Conservation (phyloP, 2,797 vertebrate species). For the Neomorphus geoffroyi region DNA sequence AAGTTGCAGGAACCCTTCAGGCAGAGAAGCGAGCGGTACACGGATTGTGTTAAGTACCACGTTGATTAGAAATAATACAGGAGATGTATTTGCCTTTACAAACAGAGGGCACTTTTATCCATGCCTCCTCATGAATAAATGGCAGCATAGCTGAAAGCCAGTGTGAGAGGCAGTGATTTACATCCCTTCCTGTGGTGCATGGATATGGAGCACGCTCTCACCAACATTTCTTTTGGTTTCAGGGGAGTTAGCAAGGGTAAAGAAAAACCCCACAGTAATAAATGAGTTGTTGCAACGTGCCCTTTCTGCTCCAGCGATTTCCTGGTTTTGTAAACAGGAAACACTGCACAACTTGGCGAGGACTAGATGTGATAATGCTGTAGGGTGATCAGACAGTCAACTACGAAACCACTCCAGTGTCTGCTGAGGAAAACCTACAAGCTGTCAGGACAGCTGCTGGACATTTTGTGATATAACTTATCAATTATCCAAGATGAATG, state of each 20-base stretch:
- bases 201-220: not conserved
- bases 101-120: not conserved
- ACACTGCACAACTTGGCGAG: not conserved
- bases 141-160: not conserved
- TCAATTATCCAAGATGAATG: not conserved
- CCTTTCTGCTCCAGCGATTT: constrained; percentile 18
- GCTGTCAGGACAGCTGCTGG: constrained; percentile 35
- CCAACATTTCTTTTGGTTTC: not conserved
- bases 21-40: not conserved
- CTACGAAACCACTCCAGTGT: not conserved
- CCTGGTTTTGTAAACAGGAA: constrained; percentile 64
- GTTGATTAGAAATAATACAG: not conserved
- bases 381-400: not conserved
- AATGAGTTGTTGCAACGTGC: constrained; percentile 50
- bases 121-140: not conserved
- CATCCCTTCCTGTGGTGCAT: not conserved
- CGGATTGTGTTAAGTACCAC: not conserved
- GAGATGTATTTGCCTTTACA: not conserved
- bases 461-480: not conserved
- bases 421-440: constrained; percentile 46
- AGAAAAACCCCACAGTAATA: not conserved
- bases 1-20: not conserved
- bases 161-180: not conserved
- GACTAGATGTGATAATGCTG: not conserved
- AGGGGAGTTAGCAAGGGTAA: not conserved